Evolutionary conservation across 2,797 vertebrate genomes (phyloP).

Genomic region (Sebastes taczanowskii): DNA sequence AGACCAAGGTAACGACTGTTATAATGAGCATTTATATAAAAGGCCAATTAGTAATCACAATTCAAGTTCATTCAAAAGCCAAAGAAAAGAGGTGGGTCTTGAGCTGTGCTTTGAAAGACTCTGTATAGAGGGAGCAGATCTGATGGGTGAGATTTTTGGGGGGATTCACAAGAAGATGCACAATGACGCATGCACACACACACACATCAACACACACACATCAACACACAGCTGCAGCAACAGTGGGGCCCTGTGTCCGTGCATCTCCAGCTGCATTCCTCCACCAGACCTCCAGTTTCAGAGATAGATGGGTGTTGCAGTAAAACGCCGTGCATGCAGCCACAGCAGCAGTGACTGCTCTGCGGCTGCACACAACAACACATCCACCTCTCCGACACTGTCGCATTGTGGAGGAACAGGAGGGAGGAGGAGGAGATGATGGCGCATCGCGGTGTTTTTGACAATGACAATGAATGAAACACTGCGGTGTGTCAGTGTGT

Average conservation of each 20-base stretch:
- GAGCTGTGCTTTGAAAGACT: too few relatives aligned
- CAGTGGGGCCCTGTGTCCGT: slow-evolving; percentile 47
- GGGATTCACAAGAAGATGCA: slow-evolving; percentile 22
- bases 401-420: slow-evolving; percentile 59
- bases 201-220: slow-evolving; percentile 1
- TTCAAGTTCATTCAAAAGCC: too few relatives aligned
- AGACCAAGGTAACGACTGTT: too few relatives aligned
- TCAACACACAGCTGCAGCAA: slow-evolving; percentile 14
- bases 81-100: too few relatives aligned
- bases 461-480: slow-evolving; percentile 56
- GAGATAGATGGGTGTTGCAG: slow-evolving; percentile 60
- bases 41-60: too few relatives aligned
- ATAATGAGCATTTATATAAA: too few relatives aligned
- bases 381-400: slow-evolving; percentile 27
- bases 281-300: slow-evolving; percentile 54
- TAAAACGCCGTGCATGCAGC: slow-evolving; percentile 31
- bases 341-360: slow-evolving; percentile 17
- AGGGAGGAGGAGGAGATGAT: too few relatives aligned
- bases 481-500: slow-evolving; percentile 53
- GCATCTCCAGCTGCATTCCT: slow-evolving; percentile 75
- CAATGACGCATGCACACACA: neutral
- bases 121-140: too few relatives aligned
- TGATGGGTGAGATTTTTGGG: slow-evolving; percentile 25
- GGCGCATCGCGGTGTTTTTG: slow-evolving; percentile 54
- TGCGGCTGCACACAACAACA: slow-evolving; percentile 32